phyloP scores from a whole-genome alignment of 2,113 vertebrate genomes.

The Condylura cristata region DNA sequence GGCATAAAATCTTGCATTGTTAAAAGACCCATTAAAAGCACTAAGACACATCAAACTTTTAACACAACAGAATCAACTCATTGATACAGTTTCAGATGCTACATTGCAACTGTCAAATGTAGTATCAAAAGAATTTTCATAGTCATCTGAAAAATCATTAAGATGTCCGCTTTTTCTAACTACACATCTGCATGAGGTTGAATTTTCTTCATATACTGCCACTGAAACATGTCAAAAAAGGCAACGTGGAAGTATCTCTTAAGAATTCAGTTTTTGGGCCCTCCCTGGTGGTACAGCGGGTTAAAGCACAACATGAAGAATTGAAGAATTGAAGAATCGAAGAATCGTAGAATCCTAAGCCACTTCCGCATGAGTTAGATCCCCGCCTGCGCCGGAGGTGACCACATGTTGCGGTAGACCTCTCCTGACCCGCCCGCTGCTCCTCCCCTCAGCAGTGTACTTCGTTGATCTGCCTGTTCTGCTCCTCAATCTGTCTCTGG shows the following conservation, averaged over 20 bases:
- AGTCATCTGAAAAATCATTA: background rate
- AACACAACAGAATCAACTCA: background rate
- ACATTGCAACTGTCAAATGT: background rate
- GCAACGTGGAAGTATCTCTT: background rate
- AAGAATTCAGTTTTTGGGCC: constrained; percentile 24
- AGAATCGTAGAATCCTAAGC: no score
- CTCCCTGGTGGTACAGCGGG: no score
- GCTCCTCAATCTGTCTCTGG: no score
- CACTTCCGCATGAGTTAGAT: no score
- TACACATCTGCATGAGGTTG: background rate
- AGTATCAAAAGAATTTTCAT: background rate
- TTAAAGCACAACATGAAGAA: no score
- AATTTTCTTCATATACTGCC: background rate
- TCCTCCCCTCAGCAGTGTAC: no score
- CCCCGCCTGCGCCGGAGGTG: no score
- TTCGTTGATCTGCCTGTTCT: no score
- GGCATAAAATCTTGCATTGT: background rate
- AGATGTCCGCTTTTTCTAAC: background rate
- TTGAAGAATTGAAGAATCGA: no score
- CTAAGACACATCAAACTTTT: background rate
- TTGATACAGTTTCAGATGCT: background rate
- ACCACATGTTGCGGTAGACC: no score
- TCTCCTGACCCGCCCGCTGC: no score
- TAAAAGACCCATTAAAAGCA: background rate
- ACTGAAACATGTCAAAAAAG: background rate